phyloP scores from a whole-genome alignment of 2,113 vertebrate species.

The Suricata suricatta region DNA sequence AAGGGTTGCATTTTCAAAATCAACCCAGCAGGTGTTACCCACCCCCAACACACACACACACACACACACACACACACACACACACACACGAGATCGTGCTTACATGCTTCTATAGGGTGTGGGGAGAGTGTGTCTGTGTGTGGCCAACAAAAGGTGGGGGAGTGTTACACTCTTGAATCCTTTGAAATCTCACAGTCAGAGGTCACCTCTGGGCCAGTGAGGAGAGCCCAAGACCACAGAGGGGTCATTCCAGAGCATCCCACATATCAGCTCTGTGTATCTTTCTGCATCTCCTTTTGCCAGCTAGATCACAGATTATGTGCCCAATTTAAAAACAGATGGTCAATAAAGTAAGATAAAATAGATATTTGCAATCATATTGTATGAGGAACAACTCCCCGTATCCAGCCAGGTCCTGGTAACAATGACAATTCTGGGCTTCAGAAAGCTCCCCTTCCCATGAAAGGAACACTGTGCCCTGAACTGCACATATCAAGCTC shows the following conservation, averaged over 20 bases:
- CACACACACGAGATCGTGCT: not conserved
- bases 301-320: not conserved
- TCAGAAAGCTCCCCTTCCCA: not conserved
- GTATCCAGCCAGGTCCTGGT: not conserved
- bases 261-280: not conserved
- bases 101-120: not conserved
- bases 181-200: not conserved
- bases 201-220: not conserved
- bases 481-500: not conserved
- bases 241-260: not conserved
- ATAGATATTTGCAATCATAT: not conserved
- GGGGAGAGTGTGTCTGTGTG: not conserved
- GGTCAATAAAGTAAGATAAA: slow-evolving; percentile 3
- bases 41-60: not conserved
- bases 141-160: not conserved
- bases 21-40: not conserved
- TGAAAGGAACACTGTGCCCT: not conserved
- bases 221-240: not conserved
- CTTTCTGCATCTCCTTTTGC: not conserved
- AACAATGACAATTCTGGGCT: not conserved
- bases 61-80: not conserved
- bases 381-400: not conserved
- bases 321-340: not conserved
- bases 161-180: not conserved
- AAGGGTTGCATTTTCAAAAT: not conserved